These are phyloP conservation scores for Daktulosphaira vitifoliae DNA, from an alignment of 1,140 invertebrate species.

Conservation along the genomic window DNA sequence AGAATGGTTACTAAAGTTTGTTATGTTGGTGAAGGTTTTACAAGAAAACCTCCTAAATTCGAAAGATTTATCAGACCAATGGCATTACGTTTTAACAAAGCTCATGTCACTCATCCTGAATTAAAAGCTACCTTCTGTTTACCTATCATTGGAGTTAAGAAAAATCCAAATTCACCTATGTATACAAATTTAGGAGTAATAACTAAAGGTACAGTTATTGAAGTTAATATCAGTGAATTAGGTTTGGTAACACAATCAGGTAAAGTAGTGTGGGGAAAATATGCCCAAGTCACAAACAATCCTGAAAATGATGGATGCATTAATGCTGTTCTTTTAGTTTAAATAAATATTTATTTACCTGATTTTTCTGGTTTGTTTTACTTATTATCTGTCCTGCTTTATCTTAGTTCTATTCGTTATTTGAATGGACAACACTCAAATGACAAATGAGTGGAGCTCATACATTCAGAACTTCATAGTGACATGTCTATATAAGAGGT, in stretches of 20 bases:
- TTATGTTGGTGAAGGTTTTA: slow-evolving; percentile 97
- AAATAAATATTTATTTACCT: slow-evolving; percentile 43
- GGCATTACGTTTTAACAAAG: slow-evolving; percentile 92
- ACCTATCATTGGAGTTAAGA: slow-evolving; percentile 98
- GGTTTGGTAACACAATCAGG: slow-evolving; percentile 97
- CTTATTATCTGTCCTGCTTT: too few species aligned
- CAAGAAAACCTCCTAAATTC: slow-evolving; percentile 98
- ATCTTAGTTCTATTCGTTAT: not conserved
- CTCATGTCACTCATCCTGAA: slow-evolving; percentile 98
- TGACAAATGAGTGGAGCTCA: too few species aligned
- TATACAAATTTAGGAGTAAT: slow-evolving; percentile 97
- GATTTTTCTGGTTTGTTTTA: not conserved
- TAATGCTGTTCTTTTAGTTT: slow-evolving; percentile 95
- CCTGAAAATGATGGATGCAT: slow-evolving; percentile 99
- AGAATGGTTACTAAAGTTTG: slow-evolving; percentile 99
- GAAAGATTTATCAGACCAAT: slow-evolving; percentile 98
- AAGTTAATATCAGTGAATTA: slow-evolving; percentile 97
- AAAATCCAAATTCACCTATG: slow-evolving; percentile 95
- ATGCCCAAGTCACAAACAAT: slow-evolving; percentile 99
- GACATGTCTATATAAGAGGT: too few species aligned
- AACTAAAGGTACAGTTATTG: slow-evolving; percentile 94
- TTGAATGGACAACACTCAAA: too few species aligned
- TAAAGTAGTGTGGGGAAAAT: slow-evolving; percentile 99
- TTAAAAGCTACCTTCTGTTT: slow-evolving; percentile 97
- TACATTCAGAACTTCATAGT: too few species aligned